phyloP scores from a whole-genome alignment of 2,113 vertebrate genomes.

The Brachyhypopomus occidentalis region DNA sequence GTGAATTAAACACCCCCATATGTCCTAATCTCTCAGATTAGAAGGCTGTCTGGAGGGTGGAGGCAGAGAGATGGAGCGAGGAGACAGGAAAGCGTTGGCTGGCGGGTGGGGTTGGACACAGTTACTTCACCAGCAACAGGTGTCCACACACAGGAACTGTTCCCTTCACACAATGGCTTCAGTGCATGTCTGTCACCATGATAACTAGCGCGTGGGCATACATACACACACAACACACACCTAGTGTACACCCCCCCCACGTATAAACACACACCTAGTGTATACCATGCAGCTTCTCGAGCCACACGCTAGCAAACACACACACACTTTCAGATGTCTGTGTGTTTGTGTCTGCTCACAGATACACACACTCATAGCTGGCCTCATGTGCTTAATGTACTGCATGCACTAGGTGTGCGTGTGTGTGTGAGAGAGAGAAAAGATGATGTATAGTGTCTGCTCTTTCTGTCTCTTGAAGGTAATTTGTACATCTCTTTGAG shows the following conservation, averaged over 20 bases:
- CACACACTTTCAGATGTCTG: not conserved
- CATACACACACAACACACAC: constrained; percentile 21
- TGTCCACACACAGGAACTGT: constrained; percentile 62
- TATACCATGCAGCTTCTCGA: not conserved
- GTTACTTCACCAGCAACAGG: constrained; percentile 57
- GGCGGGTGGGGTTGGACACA: not conserved
- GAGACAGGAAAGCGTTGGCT: constrained; percentile 6
- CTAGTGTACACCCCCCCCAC: constrained; percentile 4
- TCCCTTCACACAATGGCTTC: constrained; percentile 51
- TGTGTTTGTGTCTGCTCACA: not conserved
- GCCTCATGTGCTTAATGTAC: too few species aligned
- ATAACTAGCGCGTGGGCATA: constrained; percentile 13
- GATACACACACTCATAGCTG: not conserved
- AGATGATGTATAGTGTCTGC: not conserved
- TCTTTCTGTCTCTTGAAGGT: constrained; percentile 41
- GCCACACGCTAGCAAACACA: not conserved
- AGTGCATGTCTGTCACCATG: constrained; percentile 55
- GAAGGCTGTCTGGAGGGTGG: constrained; percentile 55
- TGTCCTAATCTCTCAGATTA: constrained; percentile 49
- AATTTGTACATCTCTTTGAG: constrained; percentile 26
- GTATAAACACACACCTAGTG: constrained; percentile 13
- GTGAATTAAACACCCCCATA: not conserved
- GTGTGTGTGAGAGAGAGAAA: too few species aligned
- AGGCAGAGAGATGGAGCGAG: constrained; percentile 3
- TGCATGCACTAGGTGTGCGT: too few species aligned